A percentile compares a stretch with the other conserved stretches of the same genome.
These are phyloP conservation scores for Falco concolor DNA, from an alignment of 2,797 vertebrate species.

Conservation along the genomic window DNA sequence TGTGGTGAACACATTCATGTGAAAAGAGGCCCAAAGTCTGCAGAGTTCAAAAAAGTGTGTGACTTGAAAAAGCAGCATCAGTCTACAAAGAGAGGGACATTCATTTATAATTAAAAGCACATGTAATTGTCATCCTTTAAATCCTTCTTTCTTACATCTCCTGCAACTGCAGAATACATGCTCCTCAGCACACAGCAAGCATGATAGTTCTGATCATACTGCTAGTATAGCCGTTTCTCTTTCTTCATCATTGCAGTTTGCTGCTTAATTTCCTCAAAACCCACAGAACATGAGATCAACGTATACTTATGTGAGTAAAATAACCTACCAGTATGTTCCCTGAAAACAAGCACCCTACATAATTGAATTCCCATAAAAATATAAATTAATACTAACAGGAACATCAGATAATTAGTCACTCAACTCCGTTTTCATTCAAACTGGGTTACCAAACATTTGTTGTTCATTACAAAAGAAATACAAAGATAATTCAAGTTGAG, in stretches of 20 bases:
- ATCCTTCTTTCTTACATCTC: background rate
- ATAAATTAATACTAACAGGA: background rate
- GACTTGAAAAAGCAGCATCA: background rate
- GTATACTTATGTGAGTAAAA: background rate
- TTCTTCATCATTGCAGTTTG: background rate
- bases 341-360: background rate
- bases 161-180: background rate
- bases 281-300: background rate
- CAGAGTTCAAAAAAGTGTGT: background rate
- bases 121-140: background rate
- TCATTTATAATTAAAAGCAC: background rate
- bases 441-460: background rate
- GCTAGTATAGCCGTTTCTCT: background rate
- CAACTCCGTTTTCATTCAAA: background rate
- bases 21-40: background rate
- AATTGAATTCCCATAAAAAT: background rate
- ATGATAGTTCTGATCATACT: background rate
- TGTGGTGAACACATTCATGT: background rate
- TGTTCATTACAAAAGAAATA: background rate
- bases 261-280: background rate
- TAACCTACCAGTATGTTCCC: background rate
- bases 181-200: background rate
- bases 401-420: background rate
- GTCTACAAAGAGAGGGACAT: background rate
- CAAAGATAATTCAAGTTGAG: background rate